Percentiles rank a stretch among this genome's conserved stretches.
Conservation (phyloP, 1,140 invertebrate genomes). For the Drosophila willistoni region DNA sequence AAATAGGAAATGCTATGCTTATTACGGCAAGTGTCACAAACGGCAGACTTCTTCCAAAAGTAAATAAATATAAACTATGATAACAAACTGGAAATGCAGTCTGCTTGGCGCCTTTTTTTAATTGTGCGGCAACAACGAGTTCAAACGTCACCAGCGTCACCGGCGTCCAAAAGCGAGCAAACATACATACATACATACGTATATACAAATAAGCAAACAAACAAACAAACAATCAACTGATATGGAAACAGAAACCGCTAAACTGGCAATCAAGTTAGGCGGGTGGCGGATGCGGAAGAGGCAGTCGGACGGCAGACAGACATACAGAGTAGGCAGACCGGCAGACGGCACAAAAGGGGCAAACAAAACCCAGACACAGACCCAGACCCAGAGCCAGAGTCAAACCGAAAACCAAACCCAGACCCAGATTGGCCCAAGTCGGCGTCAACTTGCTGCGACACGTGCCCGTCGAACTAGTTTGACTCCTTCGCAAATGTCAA, state of each 20-base stretch:
- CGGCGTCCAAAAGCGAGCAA: conserved; percentile 10
- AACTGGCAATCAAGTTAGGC: conserved; percentile 17
- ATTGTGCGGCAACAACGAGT: conserved; percentile 38
- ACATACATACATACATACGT: conserved; percentile 55
- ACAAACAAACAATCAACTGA: conserved; percentile 67
- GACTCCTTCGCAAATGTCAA: conserved; percentile 83
- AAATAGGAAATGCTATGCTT: neutral
- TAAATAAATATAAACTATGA: neutral
- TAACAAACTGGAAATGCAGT: conserved; percentile 29
- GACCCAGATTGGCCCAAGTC: conserved; percentile 25
- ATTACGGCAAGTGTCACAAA: neutral
- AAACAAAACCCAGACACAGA: conserved; percentile 64
- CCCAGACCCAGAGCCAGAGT: conserved; percentile 27
- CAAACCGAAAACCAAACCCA: conserved; percentile 35
- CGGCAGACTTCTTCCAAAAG: neutral
- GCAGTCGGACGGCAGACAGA: conserved; percentile 12
- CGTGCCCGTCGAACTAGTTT: conserved; percentile 82
- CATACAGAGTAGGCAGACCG: neutral
- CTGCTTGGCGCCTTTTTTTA: conserved; percentile 43
- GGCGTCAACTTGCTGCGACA: conserved; percentile 35
- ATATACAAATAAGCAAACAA: conserved; percentile 46
- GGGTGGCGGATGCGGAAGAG: conserved; percentile 11
- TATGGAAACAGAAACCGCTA: conserved; percentile 47
- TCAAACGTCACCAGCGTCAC: conserved; percentile 43
- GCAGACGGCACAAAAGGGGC: conserved; percentile 16